Evolutionary conservation across 2,888 invertebrate genomes (phyloP).

Genomic region (Mesochorus sp.): DNA sequence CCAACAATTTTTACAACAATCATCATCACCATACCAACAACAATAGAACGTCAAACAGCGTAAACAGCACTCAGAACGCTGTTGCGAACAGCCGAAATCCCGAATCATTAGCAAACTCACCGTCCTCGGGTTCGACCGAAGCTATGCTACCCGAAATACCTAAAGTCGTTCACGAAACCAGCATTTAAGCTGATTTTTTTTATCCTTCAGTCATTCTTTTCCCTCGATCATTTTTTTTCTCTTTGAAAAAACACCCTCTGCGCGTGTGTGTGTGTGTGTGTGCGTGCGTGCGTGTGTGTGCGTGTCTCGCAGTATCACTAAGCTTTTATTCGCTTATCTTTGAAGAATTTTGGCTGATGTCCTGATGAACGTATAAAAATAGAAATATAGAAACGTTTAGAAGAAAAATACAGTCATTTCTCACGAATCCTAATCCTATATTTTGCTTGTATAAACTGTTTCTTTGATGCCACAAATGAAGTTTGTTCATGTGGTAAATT

Average conservation of each 20-base stretch:
- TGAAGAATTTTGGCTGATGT: no score
- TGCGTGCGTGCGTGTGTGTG: not conserved
- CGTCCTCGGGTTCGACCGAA: conserved; percentile 80
- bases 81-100: conserved; percentile 67
- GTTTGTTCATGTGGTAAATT: no score
- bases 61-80: conserved; percentile 61
- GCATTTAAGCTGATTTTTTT: conserved; percentile 83
- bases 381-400: no score
- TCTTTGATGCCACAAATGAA: no score
- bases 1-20: conserved; percentile 74
- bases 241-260: not conserved
- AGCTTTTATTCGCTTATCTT: not conserved
- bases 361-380: no score
- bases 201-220: not conserved
- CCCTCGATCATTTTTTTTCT: not conserved
- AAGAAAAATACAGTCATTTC: no score
- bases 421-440: no score
- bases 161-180: conserved; percentile 88
- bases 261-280: not conserved
- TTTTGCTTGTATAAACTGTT: no score
- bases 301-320: not conserved
- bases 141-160: conserved; percentile 84
- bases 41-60: conserved; percentile 71
- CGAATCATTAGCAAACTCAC: conserved; percentile 73
- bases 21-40: conserved; percentile 71